Evolutionary conservation across 2,888 invertebrate genomes (phyloP).

Genomic region (Myopa tessellatipennis): DNA sequence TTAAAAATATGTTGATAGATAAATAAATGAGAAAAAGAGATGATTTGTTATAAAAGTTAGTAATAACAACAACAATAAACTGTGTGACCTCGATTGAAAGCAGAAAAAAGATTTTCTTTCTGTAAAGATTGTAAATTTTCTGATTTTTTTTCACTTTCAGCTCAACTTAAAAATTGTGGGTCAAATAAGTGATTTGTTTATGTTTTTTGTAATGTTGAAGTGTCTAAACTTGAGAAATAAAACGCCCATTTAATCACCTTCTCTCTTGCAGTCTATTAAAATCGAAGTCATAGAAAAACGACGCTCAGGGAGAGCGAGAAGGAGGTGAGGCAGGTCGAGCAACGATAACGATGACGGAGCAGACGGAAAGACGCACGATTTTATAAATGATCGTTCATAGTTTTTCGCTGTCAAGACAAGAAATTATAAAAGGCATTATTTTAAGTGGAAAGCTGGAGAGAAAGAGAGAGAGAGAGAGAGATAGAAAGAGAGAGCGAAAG

Average conservation of each 20-base stretch:
- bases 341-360: not conserved
- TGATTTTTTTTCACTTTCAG: too few species aligned
- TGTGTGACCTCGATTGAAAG: not conserved
- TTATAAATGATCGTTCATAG: slow-evolving; percentile 29
- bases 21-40: not conserved
- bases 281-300: slow-evolving; percentile 11
- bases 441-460: too few species aligned
- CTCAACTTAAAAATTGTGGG: too few species aligned
- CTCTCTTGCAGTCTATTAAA: not conserved
- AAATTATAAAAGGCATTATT: not conserved
- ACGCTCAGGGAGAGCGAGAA: not conserved
- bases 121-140: too few species aligned
- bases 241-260: slow-evolving; percentile 11
- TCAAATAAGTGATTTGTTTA: too few species aligned
- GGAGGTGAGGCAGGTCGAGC: not conserved
- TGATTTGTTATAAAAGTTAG: not conserved
- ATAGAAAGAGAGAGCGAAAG: too few species aligned
- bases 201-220: too few species aligned
- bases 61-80: not conserved
- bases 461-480: too few species aligned
- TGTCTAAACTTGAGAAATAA: not conserved
- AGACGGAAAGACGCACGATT: not conserved
- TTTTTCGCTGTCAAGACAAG: slow-evolving; percentile 7
- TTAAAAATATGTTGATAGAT: not conserved
- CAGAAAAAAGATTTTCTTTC: not conserved